These are phyloP conservation scores for Penaeus chinensis DNA, from an alignment of 1,140 invertebrate species.

Conservation along the genomic window DNA sequence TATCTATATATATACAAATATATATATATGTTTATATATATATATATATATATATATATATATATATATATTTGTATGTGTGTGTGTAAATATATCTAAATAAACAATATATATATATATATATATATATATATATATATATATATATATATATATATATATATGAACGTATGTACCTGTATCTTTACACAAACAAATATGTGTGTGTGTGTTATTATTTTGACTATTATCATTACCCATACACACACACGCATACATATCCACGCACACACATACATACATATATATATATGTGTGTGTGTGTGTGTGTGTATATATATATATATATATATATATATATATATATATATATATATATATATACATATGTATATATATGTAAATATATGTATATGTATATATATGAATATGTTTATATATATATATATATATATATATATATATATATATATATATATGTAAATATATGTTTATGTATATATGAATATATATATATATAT, in stretches of 20 bases:
- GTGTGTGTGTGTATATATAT: neutral
- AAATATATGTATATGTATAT: no score
- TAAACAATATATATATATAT: neutral
- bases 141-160: constrained; percentile 14
- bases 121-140: constrained; percentile 8
- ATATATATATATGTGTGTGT: neutral
- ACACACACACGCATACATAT: neutral
- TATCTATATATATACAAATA: neutral
- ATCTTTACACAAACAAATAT: neutral
- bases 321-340: constrained; percentile 1
- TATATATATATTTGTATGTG: constrained; percentile 3
- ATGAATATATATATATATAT: no score
- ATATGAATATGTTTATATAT: neutral
- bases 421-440: constrained; percentile 13
- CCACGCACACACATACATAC: neutral
- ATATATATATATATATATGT: constrained; percentile 18
- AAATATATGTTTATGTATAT: neutral
- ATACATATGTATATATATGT: neutral
- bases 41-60: constrained; percentile 26
- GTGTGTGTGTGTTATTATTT: neutral
- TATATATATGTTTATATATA: neutral
- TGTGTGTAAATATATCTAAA: neutral
- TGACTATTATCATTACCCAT: neutral
- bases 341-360: neutral
- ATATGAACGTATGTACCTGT: neutral